Evolutionary conservation across 2,888 invertebrate species (phyloP).

Genomic region (Ptilodon capucinus): DNA sequence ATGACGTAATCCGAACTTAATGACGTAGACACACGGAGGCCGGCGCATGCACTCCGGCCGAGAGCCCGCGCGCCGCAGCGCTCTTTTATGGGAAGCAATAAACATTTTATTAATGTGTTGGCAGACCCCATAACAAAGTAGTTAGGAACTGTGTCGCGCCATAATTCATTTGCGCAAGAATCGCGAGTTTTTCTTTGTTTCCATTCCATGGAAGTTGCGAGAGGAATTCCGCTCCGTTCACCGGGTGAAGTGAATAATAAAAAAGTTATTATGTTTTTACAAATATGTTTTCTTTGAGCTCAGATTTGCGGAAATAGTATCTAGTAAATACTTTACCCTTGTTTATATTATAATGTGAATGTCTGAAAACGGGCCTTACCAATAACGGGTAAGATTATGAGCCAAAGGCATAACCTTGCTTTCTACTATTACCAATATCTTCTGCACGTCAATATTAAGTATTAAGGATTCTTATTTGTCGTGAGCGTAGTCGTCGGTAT

Average conservation of each 20-base stretch:
- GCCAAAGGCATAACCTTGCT: too few relatives aligned
- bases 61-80: conserved; percentile 21
- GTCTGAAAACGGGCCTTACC: too few relatives aligned
- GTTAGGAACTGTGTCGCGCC: conserved; percentile 22
- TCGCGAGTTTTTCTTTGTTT: conserved; percentile 16
- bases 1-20: neutral
- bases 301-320: neutral
- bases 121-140: conserved; percentile 26
- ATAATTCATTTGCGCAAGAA: conserved; percentile 19
- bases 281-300: neutral
- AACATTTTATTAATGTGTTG: conserved; percentile 31
- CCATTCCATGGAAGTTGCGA: conserved; percentile 13
- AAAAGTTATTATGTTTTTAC: neutral
- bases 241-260: conserved; percentile 24
- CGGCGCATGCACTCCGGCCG: conserved; percentile 18
- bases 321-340: too few relatives aligned
- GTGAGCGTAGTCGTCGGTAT: neutral
- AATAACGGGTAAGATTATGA: too few relatives aligned
- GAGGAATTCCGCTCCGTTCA: conserved; percentile 16
- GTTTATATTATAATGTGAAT: too few relatives aligned
- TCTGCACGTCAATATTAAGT: too few relatives aligned
- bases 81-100: conserved; percentile 24
- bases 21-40: conserved; percentile 16
- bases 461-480: neutral
- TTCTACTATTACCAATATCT: too few relatives aligned